Evolutionary conservation across 2,797 vertebrate genomes (phyloP), one percentile per base, ranked within the genome.

Genomic region (Chelmon rostratus): DNA sequence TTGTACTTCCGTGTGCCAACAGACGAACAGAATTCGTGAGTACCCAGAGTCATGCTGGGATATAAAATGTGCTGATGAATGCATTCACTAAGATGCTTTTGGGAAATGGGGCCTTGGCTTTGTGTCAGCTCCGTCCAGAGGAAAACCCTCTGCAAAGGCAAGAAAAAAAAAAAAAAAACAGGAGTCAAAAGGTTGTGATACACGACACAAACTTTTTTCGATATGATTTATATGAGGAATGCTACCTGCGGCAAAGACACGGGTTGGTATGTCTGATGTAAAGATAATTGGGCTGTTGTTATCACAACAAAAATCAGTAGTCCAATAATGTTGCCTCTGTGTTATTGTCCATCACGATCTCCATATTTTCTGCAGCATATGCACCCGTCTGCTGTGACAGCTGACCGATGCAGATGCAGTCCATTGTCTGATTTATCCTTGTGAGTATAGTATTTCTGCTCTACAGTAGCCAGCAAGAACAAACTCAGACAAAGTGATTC

Each of bases 381-480:
- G 71, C 71, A 70, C 79, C 61, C 0, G 19, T 80, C 59, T 42
- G 68, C 57, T 62, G 67, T 58, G 63, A 64, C 52, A 33, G 50
- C 53, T 50, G 79, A 79, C 73, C 6, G 82, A 64, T 64, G 54
- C 80, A 62, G 66, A 76, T 38, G 53, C 58, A 58, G 23, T 61
- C 69, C 69, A n/a, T 9, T 25, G 58, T 86, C 77, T 37, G 83
- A 69, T 76, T 80, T 84, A 57, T 78, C 59, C 53, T 61, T 33
- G 71, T 65, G 49, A 82, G 82, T 82, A 79, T 86, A 62, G 74
- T 90, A 76, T 87, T 86, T 82, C 79, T 86, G 91, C 88, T 90
- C 86, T 71, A 73, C 84, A 79, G 89, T 90, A 91, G 89, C 91
- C 89, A 92, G 86, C 86, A 89, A 91, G 87, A 94, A 91, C 90